Evolutionary conservation across 2,113 vertebrate species (phyloP), one percentile per base, ranked within the genome.

Genomic region (Siphamia tubifer): DNA sequence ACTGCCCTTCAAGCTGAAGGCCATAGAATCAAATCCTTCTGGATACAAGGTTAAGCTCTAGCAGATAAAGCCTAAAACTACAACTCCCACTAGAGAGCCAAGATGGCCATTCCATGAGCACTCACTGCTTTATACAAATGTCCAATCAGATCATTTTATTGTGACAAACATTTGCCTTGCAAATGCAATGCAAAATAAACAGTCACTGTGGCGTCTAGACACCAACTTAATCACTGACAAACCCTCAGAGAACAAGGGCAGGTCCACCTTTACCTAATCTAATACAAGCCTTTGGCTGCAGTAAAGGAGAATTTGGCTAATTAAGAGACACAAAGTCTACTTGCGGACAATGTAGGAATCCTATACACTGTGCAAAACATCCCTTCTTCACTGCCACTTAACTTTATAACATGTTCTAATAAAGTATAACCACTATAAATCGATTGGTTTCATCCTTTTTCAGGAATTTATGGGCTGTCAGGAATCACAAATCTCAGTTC

Each of bases 271-370:
- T 51, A 17, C 28, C 60, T 65, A 36, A 82, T 66, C 39, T 68
- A 65, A 71, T 39, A 57, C 68, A 62, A 68, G 67, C 66, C 53
- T 81, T 82, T 79, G 83, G 85, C 81, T 49, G 49, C 60, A 49
- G 16, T 61, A 44, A 57, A 56, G 34, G 49, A 80, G 8, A 72
- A 68, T 71, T 39, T 70, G 57, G 57, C 73, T 70, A 79, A 65
- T 74, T 34, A 51, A 54, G 77, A 65, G 15, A 76, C 27, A 60
- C 53, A 43, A 73, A 81, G 15, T 32, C 60, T 52, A 57, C 44
- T 34, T 53, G 61, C 21, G 58, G 35, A 17, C 27, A 78, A 58
- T 44, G 38, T 9, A 69, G 15, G 36, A 52, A 19, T 52, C 21
- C 15, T 68, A 30, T 48, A 65, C 43, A 74, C 58, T 65, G 57